phyloP scores from a whole-genome alignment of 2,888 invertebrate genomes.

The Latrodectus elegans region DNA sequence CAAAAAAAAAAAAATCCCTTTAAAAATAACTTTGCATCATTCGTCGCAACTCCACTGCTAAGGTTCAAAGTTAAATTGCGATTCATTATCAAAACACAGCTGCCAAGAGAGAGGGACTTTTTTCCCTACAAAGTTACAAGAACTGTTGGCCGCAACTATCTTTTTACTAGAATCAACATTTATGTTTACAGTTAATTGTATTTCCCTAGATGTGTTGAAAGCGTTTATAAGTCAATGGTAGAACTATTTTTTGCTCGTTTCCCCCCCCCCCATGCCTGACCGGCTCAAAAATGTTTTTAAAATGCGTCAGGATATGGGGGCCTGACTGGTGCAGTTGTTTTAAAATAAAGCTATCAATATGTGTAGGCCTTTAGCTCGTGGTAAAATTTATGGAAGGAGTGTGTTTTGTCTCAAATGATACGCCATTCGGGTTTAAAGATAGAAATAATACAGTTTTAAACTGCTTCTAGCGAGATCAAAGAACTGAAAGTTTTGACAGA shows the following conservation, averaged over 20 bases:
- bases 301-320: too few species aligned
- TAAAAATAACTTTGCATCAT: conserved; percentile 32
- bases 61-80: conserved; percentile 30
- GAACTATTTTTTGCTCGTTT: not conserved
- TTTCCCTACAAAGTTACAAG: not conserved
- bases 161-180: not conserved
- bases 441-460: too few species aligned
- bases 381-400: too few species aligned
- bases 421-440: too few species aligned
- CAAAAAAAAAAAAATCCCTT: conserved; percentile 5
- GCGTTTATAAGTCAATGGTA: not conserved
- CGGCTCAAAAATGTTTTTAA: too few species aligned
- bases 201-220: not conserved
- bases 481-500: too few species aligned
- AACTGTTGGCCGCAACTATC: not conserved
- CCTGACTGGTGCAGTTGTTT: too few species aligned
- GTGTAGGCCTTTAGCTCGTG: too few species aligned
- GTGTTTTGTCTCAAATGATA: too few species aligned
- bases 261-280: too few species aligned
- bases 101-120: conserved; percentile 6
- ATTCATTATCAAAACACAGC: conserved; percentile 58
- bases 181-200: not conserved
- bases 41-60: conserved; percentile 23
- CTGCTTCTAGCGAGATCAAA: too few species aligned
- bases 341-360: too few species aligned